Evolutionary conservation across 2,113 vertebrate genomes (phyloP), one percentile per base, ranked within the genome.

Genomic region (Ornithorhynchus anatinus): DNA sequence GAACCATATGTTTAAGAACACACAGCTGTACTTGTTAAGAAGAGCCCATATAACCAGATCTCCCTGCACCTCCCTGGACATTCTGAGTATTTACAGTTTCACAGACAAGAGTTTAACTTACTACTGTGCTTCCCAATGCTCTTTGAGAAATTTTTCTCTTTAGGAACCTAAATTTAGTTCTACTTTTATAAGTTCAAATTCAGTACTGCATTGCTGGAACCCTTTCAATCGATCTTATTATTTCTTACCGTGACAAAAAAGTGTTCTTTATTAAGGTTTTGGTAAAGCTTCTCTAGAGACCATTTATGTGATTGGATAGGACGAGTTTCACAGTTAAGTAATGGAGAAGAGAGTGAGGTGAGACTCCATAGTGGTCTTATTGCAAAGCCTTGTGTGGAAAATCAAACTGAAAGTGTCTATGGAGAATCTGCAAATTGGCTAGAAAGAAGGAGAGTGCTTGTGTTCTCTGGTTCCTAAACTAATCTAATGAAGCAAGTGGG

Each of bases 21-120:
- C 72, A 89, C 86, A 89, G 84, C 79, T 92, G 84, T 81, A 80
- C 80, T 89, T 86, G 78, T 86, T 89, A 71, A 79, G 76, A 89
- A 80, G 43, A 73, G 78, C 79, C 77, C 72, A 48, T 89, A 91
- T 86, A 91, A 83, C 73, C 53, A 78, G 64, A 85, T 82, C 84
- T 82, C 75, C 68, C 75, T 86, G 58, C 51, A 68, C 75, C 57
- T 87, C 75, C 71, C 70, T 70, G 77, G 71, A 72, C 90, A 79
- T 81, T 90, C 88, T 89, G 43, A 89, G 79, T 89, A 89, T 91
- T 92, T 89, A 89, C 84, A 89, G 91, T 92, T 92, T 86, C 89
- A 85, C 88, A 69, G 77, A 68, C 63, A 59, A 83, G 83, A 65
- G 62, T 73, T 79, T 72, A 91, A 90, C 86, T 82, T 86, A 86